Base-by-base conservation (phyloP, 2,797 vertebrate genomes). In the Sciurus carolinensis region DNA sequence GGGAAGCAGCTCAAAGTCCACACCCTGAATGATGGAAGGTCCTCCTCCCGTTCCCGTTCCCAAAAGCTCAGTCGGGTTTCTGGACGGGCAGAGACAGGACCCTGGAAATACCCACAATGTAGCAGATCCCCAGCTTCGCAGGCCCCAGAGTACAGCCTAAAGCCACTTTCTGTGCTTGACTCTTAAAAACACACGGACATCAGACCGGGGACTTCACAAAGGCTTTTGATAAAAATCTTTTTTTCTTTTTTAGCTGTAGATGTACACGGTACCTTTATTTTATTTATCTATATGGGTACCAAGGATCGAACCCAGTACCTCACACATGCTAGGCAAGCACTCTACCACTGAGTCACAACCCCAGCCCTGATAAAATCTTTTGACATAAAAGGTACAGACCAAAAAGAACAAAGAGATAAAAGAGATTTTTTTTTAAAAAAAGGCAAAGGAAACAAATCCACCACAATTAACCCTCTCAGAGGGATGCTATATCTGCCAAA, bases 141-240 rank as follows among this genome's bases (percentile, higher is more conserved):
- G 39, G 0, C 39, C 39, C 39, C 39, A 39, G 39, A 39, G 39
- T 39, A 39, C 39, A 39, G 39, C 39, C 39, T 39, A 39, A 39
- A 39, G 39, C 39, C 24, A 30, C n/a, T 80, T 30, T 71, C 72
- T 77, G 39, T 24, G 30, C 39, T 36, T 33, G 36, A 83, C 36
- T 67, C 77, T 77, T 47, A 89, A 57, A 82, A 36, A 39, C 14
- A 39, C 33, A n/a, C 50, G 14, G 82, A 64, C 22, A 73, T 42
- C 42, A 30, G 4, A 64, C n/a, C 18, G 33, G 13, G 22, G n/a
- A 69, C 83, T 50, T 87, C 83, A 84, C 33, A 52, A 59, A 86
- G 36, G 39, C 42, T 83, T 64, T 39, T 77, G 82, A 82, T 54
- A 92, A 90, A 85, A 79, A 71, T 76, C 67, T 82, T 76, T 87